Percentiles rank a stretch among this genome's conserved stretches.
phyloP scores from a whole-genome alignment of 2,113 vertebrate species.

The Cnemophilus loriae region DNA sequence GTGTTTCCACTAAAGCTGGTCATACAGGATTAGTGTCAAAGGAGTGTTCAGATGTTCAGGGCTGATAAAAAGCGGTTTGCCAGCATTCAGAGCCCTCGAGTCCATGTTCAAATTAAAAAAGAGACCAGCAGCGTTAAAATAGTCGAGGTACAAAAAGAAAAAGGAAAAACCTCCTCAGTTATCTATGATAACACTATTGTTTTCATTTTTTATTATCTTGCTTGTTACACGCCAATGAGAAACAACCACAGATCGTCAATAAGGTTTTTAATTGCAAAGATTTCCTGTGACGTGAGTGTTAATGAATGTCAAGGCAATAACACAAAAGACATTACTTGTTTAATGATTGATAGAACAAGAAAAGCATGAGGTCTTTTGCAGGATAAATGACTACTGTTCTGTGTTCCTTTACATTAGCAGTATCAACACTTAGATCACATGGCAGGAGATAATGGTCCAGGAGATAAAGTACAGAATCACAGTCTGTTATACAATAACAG shows the following conservation, averaged over 20 bases:
- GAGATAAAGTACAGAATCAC: constrained; percentile 63
- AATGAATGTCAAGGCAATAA: constrained; percentile 83
- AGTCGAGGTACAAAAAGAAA: constrained; percentile 33
- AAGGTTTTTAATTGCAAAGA: constrained; percentile 76
- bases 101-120: background rate
- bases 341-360: constrained; percentile 82
- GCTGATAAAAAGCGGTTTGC: constrained; percentile 45
- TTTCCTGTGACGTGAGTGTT: constrained; percentile 80
- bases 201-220: constrained; percentile 67
- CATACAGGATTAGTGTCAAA: constrained; percentile 42
- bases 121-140: background rate
- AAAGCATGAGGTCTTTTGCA: constrained; percentile 76
- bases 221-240: constrained; percentile 46
- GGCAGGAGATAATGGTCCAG: constrained; percentile 69
- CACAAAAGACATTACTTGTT: constrained; percentile 78
- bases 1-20: constrained; percentile 49
- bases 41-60: constrained; percentile 45
- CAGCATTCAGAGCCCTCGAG: background rate
- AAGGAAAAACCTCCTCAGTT: constrained; percentile 49
- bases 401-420: constrained; percentile 72
- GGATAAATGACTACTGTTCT: constrained; percentile 79
- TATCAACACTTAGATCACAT: constrained; percentile 75
- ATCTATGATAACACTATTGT: constrained; percentile 51
- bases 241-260: constrained; percentile 68
- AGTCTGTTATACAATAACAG: constrained; percentile 68